A percentile compares a stretch with the other conserved stretches of the same genome.
phyloP scores from a whole-genome alignment of 2,113 vertebrate genomes.

The Sander vitreus region DNA sequence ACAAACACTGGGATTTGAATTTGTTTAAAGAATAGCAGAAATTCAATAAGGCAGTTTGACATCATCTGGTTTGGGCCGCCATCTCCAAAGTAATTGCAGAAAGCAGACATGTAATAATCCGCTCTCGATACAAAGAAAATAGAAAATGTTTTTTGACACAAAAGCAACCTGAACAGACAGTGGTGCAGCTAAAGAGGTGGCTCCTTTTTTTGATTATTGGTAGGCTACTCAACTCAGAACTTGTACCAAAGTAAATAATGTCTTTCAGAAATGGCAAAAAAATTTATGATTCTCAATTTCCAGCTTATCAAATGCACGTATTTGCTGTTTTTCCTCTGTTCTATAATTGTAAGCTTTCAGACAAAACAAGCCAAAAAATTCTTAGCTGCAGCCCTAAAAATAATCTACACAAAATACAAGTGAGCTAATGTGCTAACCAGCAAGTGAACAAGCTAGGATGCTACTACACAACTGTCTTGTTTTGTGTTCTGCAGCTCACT shows the following conservation, averaged over 20 bases:
- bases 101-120: neutral
- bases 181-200: neutral
- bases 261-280: neutral
- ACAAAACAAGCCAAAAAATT: neutral
- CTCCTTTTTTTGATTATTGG: neutral
- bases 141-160: neutral
- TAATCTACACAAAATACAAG: neutral
- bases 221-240: neutral
- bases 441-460: neutral
- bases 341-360: neutral
- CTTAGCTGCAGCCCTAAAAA: neutral
- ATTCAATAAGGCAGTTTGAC: neutral
- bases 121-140: neutral
- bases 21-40: slow-evolving; percentile 21
- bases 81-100: neutral
- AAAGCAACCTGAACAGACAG: neutral
- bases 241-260: neutral
- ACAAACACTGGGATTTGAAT: slow-evolving; percentile 13
- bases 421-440: neutral
- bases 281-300: neutral
- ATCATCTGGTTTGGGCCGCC: neutral
- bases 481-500: neutral
- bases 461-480: neutral
- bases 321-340: neutral
- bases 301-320: neutral